phyloP scores from a whole-genome alignment of 2,888 invertebrate species.

The Aphodius sticticus region DNA sequence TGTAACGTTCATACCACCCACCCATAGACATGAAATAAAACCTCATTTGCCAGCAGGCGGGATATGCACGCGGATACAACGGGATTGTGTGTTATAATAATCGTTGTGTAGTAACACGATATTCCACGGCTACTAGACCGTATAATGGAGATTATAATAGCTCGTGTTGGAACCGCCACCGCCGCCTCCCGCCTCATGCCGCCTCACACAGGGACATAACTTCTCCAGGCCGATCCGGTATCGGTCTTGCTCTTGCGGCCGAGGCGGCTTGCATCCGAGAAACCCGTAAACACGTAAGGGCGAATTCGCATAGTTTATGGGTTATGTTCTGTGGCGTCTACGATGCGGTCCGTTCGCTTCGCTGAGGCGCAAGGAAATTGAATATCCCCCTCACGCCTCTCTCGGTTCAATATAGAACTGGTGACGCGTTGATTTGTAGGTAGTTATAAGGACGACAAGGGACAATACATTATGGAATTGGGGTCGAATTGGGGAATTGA shows the following conservation, averaged over 20 bases:
- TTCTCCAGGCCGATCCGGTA: not conserved
- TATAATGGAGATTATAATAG: constrained; percentile 25
- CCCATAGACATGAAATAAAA: not conserved
- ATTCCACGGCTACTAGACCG: constrained; percentile 18
- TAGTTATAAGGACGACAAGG: no score
- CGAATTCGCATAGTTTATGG: not conserved
- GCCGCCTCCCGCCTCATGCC: not conserved
- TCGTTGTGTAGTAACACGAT: constrained; percentile 14
- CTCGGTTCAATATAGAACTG: not conserved
- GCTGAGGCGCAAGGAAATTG: not conserved
- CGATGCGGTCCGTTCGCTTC: not conserved
- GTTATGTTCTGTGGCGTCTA: not conserved
- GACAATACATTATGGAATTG: no score
- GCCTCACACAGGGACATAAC: not conserved
- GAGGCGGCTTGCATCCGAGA: constrained; percentile 6
- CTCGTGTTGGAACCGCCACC: constrained; percentile 16
- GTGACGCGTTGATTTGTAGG: not conserved
- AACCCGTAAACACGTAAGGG: constrained; percentile 9
- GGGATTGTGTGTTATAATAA: constrained; percentile 22
- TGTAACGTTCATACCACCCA: not conserved
- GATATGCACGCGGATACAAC: not conserved
- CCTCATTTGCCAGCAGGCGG: not conserved
- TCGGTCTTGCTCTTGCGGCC: not conserved
- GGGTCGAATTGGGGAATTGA: no score
- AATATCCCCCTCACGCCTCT: not conserved